A percentile compares a stretch with the other conserved stretches of the same genome.
These are phyloP conservation scores for Muscicapa striata DNA, from an alignment of 2,797 vertebrate species.

Conservation along the genomic window DNA sequence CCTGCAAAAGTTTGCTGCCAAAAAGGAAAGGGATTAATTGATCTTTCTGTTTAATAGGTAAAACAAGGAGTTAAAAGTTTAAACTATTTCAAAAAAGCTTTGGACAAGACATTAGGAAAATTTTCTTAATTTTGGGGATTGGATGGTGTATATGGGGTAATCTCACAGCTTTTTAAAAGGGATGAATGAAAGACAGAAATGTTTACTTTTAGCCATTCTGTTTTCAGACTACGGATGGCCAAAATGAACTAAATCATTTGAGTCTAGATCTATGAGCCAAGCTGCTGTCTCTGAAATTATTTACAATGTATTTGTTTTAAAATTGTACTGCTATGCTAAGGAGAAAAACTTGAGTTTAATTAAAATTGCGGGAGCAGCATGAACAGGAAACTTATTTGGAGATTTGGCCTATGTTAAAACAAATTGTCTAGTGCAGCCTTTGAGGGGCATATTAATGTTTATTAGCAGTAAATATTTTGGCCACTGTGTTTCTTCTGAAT, in stretches of 20 bases:
- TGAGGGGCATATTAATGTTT: not conserved
- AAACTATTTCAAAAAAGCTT: not conserved
- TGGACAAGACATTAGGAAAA: not conserved
- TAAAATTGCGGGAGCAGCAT: not conserved
- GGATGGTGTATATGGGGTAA: not conserved
- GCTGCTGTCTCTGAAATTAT: constrained; percentile 13
- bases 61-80: not conserved
- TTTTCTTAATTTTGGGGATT: not conserved
- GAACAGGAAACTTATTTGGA: not conserved
- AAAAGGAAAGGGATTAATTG: not conserved
- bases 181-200: not conserved
- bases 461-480: not conserved
- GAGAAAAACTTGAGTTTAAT: constrained; percentile 4
- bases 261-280: not conserved
- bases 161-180: not conserved
- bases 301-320: not conserved
- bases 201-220: not conserved
- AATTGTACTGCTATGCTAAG: not conserved
- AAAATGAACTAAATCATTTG: not conserved
- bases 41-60: not conserved
- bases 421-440: not conserved
- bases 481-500: not conserved
- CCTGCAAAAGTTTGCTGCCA: not conserved
- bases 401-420: not conserved
- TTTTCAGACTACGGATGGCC: not conserved